A percentile compares a stretch with the other conserved stretches of the same genome.
Conservation (phyloP, 1,140 invertebrate genomes). For the Metaphire vulgaris region DNA sequence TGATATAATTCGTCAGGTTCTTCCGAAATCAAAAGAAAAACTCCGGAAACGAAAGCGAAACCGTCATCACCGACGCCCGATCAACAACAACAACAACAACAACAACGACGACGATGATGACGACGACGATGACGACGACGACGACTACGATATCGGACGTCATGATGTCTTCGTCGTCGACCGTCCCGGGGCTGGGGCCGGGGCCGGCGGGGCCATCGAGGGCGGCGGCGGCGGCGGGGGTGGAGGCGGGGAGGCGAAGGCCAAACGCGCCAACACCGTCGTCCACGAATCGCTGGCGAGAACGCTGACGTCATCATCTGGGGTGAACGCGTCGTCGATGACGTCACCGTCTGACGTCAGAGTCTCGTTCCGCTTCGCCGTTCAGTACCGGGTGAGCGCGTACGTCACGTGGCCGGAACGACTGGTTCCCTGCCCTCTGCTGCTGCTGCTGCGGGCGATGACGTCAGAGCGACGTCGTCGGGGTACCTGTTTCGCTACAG, state of each 20-base stretch:
- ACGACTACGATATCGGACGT: too few species aligned
- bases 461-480: not conserved
- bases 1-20: too few species aligned
- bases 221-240: too few species aligned
- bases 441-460: too few species aligned
- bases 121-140: too few species aligned
- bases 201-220: too few species aligned
- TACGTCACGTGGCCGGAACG: slow-evolving; percentile 10
- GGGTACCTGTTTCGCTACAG: slow-evolving; percentile 10
- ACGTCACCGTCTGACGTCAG: not conserved
- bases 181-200: too few species aligned
- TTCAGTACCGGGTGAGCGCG: slow-evolving; percentile 4
- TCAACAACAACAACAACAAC: too few species aligned
- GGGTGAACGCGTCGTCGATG: not conserved
- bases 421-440: slow-evolving; percentile 1
- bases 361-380: slow-evolving; percentile 1
- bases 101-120: too few species aligned
- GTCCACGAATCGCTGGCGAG: slow-evolving; percentile 5
- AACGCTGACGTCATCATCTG: slow-evolving; percentile 1
- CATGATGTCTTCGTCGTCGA: too few species aligned
- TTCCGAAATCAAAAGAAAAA: too few species aligned
- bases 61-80: too few species aligned
- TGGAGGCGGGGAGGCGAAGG: not conserved
- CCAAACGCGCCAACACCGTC: slow-evolving; percentile 3
- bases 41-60: not conserved